Percentiles rank a stretch among this genome's conserved stretches.
Conservation (phyloP, 2,888 invertebrate genomes). For the Ophion obscuratus region DNA sequence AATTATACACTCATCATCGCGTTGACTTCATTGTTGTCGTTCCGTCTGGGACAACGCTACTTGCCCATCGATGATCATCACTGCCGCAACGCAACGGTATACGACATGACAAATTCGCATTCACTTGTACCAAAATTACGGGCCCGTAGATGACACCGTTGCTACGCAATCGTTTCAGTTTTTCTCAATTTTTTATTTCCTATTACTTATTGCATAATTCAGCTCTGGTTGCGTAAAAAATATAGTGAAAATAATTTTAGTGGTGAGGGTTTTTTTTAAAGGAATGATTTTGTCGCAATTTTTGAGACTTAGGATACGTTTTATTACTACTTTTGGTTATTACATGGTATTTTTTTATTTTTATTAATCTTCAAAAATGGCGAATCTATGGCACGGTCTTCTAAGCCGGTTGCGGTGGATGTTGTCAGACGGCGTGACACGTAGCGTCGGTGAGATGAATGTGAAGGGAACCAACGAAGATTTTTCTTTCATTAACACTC, state of each 20-base stretch:
- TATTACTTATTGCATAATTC: background rate
- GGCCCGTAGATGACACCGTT: background rate
- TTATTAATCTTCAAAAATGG: too few relatives aligned
- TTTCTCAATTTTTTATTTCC: background rate
- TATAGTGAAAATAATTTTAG: background rate
- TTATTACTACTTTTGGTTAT: too few relatives aligned
- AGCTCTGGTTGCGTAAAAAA: background rate
- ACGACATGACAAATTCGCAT: background rate
- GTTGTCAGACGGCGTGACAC: too few relatives aligned
- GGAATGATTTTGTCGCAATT: too few relatives aligned
- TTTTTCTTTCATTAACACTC: too few relatives aligned
- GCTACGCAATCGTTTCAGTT: background rate
- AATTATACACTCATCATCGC: constrained; percentile 1
- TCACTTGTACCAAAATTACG: background rate
- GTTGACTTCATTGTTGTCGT: background rate
- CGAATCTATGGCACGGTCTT: too few relatives aligned
- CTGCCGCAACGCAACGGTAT: background rate
- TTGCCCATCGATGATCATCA: constrained; percentile 31
- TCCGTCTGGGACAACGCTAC: constrained; percentile 12
- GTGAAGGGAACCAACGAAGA: too few relatives aligned
- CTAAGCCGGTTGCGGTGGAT: too few relatives aligned
- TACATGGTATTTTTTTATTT: too few relatives aligned
- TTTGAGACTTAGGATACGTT: too few relatives aligned
- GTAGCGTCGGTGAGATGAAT: too few relatives aligned
- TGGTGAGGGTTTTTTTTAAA: background rate